Percentiles rank a stretch among this genome's conserved stretches.
Conservation (phyloP, 2,797 vertebrate species). For the Characodon lateralis region DNA sequence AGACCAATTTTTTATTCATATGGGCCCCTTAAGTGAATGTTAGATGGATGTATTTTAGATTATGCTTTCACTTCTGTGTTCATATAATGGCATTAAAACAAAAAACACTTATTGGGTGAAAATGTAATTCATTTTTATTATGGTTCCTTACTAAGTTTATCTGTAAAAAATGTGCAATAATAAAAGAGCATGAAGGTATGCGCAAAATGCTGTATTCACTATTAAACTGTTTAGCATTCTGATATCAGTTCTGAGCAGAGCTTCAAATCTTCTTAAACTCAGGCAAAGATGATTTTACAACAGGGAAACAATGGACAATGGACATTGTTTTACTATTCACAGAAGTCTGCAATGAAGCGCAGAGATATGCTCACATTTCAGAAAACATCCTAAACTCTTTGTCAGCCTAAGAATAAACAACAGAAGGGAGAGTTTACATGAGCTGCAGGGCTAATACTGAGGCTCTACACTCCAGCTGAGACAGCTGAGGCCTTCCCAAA, state of each 20-base stretch:
- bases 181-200: neutral
- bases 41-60: neutral
- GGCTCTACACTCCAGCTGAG: constrained; percentile 61
- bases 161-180: neutral
- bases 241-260: too few relatives aligned
- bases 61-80: neutral
- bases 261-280: neutral
- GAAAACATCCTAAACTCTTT: constrained; percentile 41
- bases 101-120: neutral
- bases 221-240: neutral
- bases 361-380: constrained; percentile 18
- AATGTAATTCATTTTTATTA: neutral
- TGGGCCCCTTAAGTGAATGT: neutral
- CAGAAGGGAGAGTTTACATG: constrained; percentile 77
- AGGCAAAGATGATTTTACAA: neutral
- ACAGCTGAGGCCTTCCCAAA: constrained; percentile 57
- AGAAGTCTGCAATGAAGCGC: neutral
- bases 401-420: constrained; percentile 70
- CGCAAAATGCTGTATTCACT: neutral
- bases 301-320: neutral
- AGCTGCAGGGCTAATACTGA: constrained; percentile 57
- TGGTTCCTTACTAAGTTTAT: neutral
- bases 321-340: neutral
- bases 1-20: neutral
- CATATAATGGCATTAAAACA: neutral